Evolutionary conservation across 2,888 invertebrate genomes (phyloP).

Genomic region (Cepaea hortensis): DNA sequence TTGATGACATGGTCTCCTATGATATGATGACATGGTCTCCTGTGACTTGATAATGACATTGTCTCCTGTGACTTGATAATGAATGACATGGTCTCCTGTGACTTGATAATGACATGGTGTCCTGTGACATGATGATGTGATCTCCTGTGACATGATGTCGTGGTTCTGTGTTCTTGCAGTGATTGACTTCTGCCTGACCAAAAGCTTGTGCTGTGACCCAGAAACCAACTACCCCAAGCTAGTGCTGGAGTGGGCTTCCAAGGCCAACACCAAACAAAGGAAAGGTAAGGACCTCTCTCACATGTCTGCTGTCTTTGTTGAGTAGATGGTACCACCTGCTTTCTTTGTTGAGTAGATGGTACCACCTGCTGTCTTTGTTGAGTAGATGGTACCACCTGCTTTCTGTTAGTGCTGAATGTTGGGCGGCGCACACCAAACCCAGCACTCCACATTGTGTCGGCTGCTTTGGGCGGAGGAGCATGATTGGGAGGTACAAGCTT

Average conservation of each 20-base stretch:
- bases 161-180: slow-evolving; percentile 79
- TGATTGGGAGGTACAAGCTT: neutral
- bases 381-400: neutral
- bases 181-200: slow-evolving; percentile 95
- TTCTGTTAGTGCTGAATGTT: neutral
- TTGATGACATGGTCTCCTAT: no score
- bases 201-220: slow-evolving; percentile 85
- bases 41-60: no score
- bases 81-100: no score
- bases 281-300: slow-evolving; percentile 70
- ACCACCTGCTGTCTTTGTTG: neutral
- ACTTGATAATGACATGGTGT: no score
- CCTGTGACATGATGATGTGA: no score
- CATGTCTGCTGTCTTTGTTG: neutral
- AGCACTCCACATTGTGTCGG: no score
- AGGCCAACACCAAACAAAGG: slow-evolving; percentile 91
- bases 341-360: neutral
- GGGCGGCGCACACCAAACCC: no score
- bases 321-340: neutral
- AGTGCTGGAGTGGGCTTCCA: slow-evolving; percentile 90
- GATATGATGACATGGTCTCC: no score
- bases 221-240: slow-evolving; percentile 87
- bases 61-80: no score
- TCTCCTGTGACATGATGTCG: neutral
- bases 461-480: neutral